Base-by-base conservation (phyloP, 2,113 vertebrate genomes). In the Myodes glareolus region DNA sequence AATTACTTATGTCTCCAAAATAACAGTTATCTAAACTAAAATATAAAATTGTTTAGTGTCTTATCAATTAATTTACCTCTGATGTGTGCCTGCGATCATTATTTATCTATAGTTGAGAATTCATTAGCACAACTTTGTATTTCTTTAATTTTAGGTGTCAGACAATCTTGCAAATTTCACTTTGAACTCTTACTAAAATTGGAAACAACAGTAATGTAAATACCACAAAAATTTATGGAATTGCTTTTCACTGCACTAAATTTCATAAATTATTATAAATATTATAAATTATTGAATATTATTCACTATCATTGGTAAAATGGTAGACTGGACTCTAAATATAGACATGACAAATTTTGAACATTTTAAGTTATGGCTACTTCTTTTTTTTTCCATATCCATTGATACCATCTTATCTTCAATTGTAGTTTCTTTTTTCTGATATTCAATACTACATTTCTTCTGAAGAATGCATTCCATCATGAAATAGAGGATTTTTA, bases 231-330 rank as follows among this genome's bases (percentile, higher is more conserved):
- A 17, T 61, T 4, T 82, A 31, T 76, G 33, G n/a, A 84, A 88
- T 47, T 70, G 7, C 13, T 65, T 33, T 77, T 11, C 50, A 9
- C 68, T 91, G 12, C 5, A 91, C 21, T 61, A 91, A 76, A 89
- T 70, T 73, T n/a, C 80, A 36, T 91, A 73, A 55, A n/a, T 85
- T 80, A 88, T 47, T 84, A 58, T 61, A 91, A 81, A 86, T 63
- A 67, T 45, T 85, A 36, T 91, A 67, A 39, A n/a, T 75, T 80
- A 88, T 42, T 84, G 36, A 67, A 75, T 36, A 47, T 31, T 80
- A 55, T 68, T 4, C 3, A 75, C 27, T 31, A 80, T 61, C 25
- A n/a, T 31, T 29, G 13, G 73, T 75, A 86, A 95, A 87, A 89
- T 19, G 89, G 8, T 21, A n/a, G 29, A 19, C 70, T 13, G 25